Conservation (phyloP, 2,888 invertebrate species). For the Limulus polyphemus region DNA sequence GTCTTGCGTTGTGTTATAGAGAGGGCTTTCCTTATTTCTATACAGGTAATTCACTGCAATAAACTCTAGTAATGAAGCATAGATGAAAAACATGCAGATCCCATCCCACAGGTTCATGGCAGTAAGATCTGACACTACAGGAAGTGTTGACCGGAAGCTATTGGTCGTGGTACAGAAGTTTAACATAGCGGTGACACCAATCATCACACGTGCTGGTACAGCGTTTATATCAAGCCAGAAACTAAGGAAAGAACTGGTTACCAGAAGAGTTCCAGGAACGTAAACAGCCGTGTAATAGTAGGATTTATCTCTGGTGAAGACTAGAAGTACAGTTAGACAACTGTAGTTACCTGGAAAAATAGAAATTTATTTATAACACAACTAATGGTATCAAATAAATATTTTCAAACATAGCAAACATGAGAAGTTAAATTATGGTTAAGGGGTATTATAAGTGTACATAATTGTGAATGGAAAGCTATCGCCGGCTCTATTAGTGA, state of each 20-base stretch:
- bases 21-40: slow-evolving; percentile 44
- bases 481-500: too few relatives aligned
- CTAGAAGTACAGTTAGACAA: slow-evolving; percentile 83
- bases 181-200: slow-evolving; percentile 94
- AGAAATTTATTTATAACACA: too few relatives aligned
- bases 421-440: too few relatives aligned
- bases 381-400: too few relatives aligned
- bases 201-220: slow-evolving; percentile 90
- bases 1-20: too few relatives aligned
- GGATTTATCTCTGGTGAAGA: slow-evolving; percentile 86
- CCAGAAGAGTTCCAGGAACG: slow-evolving; percentile 90
- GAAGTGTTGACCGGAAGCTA: slow-evolving; percentile 51
- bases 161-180: slow-evolving; percentile 81
- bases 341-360: slow-evolving; percentile 54
- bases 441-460: too few relatives aligned
- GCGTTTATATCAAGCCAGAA: slow-evolving; percentile 98
- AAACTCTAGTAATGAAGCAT: slow-evolving; percentile 83
- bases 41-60: slow-evolving; percentile 92
- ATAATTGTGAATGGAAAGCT: too few relatives aligned
- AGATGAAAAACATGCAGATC: slow-evolving; percentile 81
- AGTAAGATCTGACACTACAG: slow-evolving; percentile 83
- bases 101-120: slow-evolving; percentile 97
- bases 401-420: too few relatives aligned
- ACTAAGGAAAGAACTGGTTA: slow-evolving; percentile 91
- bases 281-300: slow-evolving; percentile 96